phyloP scores from a whole-genome alignment of 2,888 invertebrate genomes.

The Gisinianus flammeolus region DNA sequence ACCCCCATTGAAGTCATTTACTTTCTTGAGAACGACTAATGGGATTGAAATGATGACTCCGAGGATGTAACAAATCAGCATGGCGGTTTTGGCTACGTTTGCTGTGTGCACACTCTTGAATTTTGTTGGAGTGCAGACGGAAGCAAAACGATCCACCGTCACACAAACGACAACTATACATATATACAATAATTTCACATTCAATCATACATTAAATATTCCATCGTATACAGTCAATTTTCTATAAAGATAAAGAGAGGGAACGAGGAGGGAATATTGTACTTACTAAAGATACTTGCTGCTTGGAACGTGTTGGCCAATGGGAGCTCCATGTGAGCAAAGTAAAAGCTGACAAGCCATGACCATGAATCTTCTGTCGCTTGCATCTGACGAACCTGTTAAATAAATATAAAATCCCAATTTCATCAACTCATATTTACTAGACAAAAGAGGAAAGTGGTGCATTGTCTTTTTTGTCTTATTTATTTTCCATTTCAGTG shows the following conservation, averaged over 20 bases:
- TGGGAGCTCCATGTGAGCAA: conserved; percentile 64
- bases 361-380: too few relatives aligned
- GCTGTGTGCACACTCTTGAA: conserved; percentile 62
- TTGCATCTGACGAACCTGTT: conserved; percentile 58
- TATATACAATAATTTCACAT: too few relatives aligned
- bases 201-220: too few relatives aligned
- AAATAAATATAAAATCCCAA: neutral
- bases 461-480: too few relatives aligned
- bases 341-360: conserved; percentile 61
- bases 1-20: conserved; percentile 48
- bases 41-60: conserved; percentile 63
- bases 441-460: neutral
- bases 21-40: conserved; percentile 62
- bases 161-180: conserved; percentile 62
- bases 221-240: neutral
- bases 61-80: conserved; percentile 61
- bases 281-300: conserved; percentile 62
- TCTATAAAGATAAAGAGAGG: neutral
- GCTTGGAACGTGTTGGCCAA: conserved; percentile 65
- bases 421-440: neutral
- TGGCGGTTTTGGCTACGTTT: conserved; percentile 61
- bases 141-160: conserved; percentile 65
- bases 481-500: too few relatives aligned
- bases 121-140: conserved; percentile 63
- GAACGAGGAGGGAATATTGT: conserved; percentile 55